Percentiles rank a stretch among this genome's conserved stretches.
Evolutionary conservation across 2,888 invertebrate genomes (phyloP).

Genomic region (Notodonta ziczac): DNA sequence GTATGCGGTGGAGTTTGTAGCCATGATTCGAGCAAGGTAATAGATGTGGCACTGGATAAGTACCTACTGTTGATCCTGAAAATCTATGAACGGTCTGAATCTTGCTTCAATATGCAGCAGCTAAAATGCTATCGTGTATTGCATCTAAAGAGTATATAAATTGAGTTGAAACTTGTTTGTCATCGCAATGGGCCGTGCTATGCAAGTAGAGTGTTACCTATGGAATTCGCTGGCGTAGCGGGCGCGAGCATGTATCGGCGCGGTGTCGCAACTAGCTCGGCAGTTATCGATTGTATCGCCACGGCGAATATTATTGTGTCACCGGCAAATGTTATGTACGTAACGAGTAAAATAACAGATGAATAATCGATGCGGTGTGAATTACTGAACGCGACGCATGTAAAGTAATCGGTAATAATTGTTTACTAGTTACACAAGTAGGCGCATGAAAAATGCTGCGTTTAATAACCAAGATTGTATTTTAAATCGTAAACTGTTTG

Average conservation of each 20-base stretch:
- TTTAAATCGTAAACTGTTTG: background rate
- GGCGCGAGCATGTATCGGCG: constrained; percentile 12
- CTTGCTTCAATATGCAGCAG: too few relatives aligned
- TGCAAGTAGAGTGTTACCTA: background rate
- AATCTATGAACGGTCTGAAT: too few relatives aligned
- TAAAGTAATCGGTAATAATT: background rate
- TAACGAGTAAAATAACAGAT: constrained; percentile 18
- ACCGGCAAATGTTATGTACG: constrained; percentile 16
- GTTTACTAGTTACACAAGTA: background rate
- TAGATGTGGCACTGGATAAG: too few relatives aligned
- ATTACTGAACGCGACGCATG: constrained; percentile 21
- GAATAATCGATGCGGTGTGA: constrained; percentile 22
- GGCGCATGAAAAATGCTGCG: background rate
- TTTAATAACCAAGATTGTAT: background rate
- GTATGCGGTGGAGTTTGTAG: background rate
- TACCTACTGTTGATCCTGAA: too few relatives aligned
- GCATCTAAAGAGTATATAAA: background rate
- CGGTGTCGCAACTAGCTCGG: constrained; percentile 35
- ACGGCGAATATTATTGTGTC: constrained; percentile 41
- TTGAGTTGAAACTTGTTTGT: background rate
- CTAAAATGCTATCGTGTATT: background rate
- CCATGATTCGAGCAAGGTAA: background rate
- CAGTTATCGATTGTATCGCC: constrained; percentile 42
- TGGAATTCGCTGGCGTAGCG: background rate
- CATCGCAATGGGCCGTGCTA: background rate